phyloP scores from a whole-genome alignment of 2,888 invertebrate genomes.

The Branchellion lobata region DNA sequence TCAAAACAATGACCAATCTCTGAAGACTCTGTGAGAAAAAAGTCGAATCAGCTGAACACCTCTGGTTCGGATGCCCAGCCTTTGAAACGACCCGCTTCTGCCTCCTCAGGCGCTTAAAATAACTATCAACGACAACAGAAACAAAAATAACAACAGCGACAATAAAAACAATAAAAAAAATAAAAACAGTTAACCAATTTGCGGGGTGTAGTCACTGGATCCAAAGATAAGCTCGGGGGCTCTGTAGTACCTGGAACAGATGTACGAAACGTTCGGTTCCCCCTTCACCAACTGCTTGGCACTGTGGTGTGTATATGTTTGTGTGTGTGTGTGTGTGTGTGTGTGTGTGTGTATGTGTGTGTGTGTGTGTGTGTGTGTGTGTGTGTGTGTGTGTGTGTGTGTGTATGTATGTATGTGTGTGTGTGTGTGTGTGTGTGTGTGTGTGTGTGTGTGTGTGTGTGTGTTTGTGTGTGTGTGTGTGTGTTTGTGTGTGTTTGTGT shows the following conservation, averaged over 20 bases:
- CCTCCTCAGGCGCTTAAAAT: too few species aligned
- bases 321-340: neutral
- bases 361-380: neutral
- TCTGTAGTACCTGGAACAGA: slow-evolving; percentile 85
- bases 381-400: neutral
- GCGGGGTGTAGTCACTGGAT: slow-evolving; percentile 94
- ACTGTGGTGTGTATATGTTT: slow-evolving; percentile 68
- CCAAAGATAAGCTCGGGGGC: slow-evolving; percentile 99
- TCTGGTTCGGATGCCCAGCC: too few species aligned
- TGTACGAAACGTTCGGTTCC: slow-evolving; percentile 98
- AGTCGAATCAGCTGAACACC: too few species aligned
- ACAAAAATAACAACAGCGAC: neutral
- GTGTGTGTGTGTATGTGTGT: neutral
- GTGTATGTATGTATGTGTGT: neutral
- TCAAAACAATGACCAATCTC: too few species aligned
- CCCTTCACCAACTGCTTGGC: slow-evolving; percentile 94
- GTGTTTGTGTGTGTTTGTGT: too few species aligned
- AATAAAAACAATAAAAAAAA: neutral
- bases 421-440: neutral
- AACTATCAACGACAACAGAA: too few species aligned
- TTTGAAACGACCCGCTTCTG: too few species aligned
- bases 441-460: too few species aligned
- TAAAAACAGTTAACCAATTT: slow-evolving; percentile 79
- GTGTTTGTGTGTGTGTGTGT: too few species aligned
- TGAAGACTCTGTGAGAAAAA: too few species aligned